These are phyloP conservation scores for Girardinus metallicus DNA, from an alignment of 2,797 vertebrate genomes.

Conservation along the genomic window DNA sequence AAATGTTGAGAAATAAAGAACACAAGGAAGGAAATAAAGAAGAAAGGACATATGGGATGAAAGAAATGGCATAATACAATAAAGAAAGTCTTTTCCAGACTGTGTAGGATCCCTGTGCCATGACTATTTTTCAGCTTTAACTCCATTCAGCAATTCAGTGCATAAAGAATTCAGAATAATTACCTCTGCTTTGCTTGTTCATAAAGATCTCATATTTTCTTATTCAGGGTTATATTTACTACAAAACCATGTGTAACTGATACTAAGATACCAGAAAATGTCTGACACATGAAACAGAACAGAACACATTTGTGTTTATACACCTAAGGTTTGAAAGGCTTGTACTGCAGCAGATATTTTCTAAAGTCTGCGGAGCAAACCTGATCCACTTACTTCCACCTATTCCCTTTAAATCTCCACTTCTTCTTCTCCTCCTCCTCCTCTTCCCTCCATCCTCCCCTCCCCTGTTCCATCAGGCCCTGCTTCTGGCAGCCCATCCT, in stretches of 20 bases:
- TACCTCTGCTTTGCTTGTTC: background rate
- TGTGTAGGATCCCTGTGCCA: background rate
- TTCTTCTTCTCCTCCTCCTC: conserved; percentile 24
- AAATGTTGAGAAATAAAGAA: background rate
- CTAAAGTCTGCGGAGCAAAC: conserved; percentile 32
- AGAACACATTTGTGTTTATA: too few species aligned
- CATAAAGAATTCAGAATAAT: background rate
- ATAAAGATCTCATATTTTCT: background rate
- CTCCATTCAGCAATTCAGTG: background rate
- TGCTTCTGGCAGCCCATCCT: conserved; percentile 68
- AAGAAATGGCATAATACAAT: too few species aligned
- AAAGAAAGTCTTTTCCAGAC: background rate
- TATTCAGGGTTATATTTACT: background rate
- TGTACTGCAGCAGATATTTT: conserved; percentile 54
- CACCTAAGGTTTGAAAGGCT: conserved; percentile 41
- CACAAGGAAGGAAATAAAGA: background rate
- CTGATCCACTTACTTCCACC: conserved; percentile 17
- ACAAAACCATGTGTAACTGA: background rate
- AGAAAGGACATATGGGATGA: background rate
- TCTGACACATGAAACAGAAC: background rate
- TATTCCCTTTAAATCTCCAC: conserved; percentile 5
- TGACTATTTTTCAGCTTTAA: background rate
- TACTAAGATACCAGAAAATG: background rate
- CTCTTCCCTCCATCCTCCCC: conserved; percentile 25
- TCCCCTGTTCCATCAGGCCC: conserved; percentile 40